Percentiles rank a stretch among this genome's conserved stretches.
These are phyloP conservation scores for Troglohyphantes excavatus DNA, from an alignment of 2,888 invertebrate genomes.

Conservation along the genomic window DNA sequence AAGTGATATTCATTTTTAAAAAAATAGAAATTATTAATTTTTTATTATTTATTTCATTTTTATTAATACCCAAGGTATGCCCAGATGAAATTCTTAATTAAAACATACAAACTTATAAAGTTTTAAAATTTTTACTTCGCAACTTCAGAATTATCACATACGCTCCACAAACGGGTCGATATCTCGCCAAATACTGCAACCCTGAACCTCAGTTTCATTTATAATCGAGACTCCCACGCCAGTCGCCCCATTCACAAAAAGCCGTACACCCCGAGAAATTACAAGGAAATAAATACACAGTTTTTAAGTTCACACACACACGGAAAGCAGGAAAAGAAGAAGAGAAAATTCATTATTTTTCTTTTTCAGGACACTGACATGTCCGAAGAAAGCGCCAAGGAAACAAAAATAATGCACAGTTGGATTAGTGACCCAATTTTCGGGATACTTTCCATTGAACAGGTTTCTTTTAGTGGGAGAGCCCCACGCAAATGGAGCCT, in stretches of 20 bases:
- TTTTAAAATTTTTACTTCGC: too few species aligned
- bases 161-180: too few species aligned
- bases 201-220: neutral
- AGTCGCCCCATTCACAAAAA: neutral
- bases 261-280: neutral
- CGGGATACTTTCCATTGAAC: neutral
- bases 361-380: constrained; percentile 54
- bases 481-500: neutral
- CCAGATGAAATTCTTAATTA: too few species aligned
- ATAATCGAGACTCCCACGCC: neutral
- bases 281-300: constrained; percentile 38
- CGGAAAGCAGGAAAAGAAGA: neutral
- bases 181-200: neutral
- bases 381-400: constrained; percentile 18
- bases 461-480: neutral
- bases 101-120: too few species aligned
- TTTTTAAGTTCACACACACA: neutral
- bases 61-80: too few species aligned
- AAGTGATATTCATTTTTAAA: too few species aligned
- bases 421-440: constrained; percentile 30
- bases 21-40: too few species aligned
- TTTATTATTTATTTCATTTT: too few species aligned
- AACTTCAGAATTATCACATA: too few species aligned
- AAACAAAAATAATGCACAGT: constrained; percentile 11
- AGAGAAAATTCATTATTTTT: constrained; percentile 20